phyloP scores from a whole-genome alignment of 2,113 vertebrate genomes.

The Onychorhynchus coronatus region DNA sequence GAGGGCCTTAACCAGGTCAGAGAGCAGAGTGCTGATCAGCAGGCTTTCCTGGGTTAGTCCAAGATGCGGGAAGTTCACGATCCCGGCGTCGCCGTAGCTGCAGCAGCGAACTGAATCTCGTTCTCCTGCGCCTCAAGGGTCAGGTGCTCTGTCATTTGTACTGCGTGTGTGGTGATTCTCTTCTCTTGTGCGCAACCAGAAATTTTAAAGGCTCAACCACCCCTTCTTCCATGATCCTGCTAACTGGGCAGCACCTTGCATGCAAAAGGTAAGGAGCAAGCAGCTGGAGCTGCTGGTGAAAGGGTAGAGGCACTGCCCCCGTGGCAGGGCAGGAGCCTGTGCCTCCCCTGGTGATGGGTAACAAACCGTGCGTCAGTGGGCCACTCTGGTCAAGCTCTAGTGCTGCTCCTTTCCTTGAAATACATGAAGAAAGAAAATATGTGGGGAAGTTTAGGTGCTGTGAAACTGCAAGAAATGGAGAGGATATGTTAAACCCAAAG shows the following conservation, averaged over 20 bases:
- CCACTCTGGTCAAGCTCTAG: background rate
- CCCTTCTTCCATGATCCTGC: background rate
- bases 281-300: background rate
- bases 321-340: background rate
- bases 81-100: background rate
- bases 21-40: background rate
- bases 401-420: background rate
- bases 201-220: background rate
- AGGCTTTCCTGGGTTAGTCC: background rate
- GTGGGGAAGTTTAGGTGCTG: background rate
- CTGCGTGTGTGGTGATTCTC: accelerated
- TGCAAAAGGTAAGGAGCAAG: accelerated
- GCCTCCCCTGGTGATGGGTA: background rate
- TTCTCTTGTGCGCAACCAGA: accelerated
- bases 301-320: background rate
- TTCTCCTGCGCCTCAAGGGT: background rate
- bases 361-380: accelerated
- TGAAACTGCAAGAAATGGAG: background rate
- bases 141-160: accelerated
- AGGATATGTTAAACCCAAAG: background rate
- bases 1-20: background rate
- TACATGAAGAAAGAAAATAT: background rate
- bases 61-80: accelerated
- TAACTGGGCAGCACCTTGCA: background rate
- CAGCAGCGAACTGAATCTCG: background rate